Evolutionary conservation across 2,888 invertebrate species (phyloP), one percentile per base, ranked within the genome.

Genomic region (Hypena proboscidalis): DNA sequence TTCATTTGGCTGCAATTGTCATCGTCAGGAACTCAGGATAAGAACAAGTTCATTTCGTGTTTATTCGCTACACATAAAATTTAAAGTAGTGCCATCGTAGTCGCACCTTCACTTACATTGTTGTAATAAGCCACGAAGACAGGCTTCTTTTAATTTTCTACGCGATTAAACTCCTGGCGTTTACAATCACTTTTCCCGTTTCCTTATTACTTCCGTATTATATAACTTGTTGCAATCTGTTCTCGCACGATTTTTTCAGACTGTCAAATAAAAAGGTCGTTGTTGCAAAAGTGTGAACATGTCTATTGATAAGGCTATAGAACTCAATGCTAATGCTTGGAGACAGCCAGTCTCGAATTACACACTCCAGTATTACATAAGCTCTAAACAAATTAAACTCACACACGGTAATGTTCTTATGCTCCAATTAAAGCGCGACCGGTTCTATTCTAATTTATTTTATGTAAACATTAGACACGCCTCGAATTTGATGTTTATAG

Each of bases 371-470:
- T 8, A n/a, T 68, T 63, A 54, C 50, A 37, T 58, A 58, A 64
- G 33, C 23, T 13, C 39, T 50, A 8, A 45, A 63, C 64, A 64
- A 67, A 64, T 64, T 67, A 67, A 57, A 68, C 52, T 58, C 63
- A 59, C 64, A 68, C 67, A 72, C 64, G 68, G 75, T 82, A 79
- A 80, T 80, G 75, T 80, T 81, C 76, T 85, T 80, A 78, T 77
- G 87, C 85, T 82, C 87, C 75, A 88, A 81, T 86, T 85, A 77
- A 69, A 62, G 58, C 62, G 35, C 61, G 66, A 83, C 83, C 74
- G 79, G 84, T 83, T 79, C 58, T 48, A 65, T 68, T 70, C 62
- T 69, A 73, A 76, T 70, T 68, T 66, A 71, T 74, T 74, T 67
- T 72, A 71, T 76, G 69, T 76, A 76, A 78, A 77, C 69, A 74